Evolutionary conservation across 2,113 vertebrate genomes (phyloP), one percentile per base, ranked within the genome.

Genomic region (Epinephelus lanceolatus): DNA sequence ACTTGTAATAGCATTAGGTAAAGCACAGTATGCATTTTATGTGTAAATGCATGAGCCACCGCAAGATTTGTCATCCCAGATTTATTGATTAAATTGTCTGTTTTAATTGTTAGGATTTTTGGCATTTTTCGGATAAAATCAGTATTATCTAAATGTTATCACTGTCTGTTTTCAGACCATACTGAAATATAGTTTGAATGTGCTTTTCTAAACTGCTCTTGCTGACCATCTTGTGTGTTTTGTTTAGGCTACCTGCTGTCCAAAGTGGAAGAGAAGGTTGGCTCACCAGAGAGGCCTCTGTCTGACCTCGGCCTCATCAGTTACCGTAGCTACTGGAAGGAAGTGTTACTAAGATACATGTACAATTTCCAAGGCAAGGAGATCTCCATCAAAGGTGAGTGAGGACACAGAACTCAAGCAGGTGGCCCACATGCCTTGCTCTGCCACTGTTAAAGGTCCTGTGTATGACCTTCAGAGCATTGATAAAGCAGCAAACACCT

Each of bases 251-350:
- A 99, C 91, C 94, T 99, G 88, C 95, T 99, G 80, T 99, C 98
- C 2, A 99, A 99, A 92, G 98, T 99, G 23, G 98, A 99, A 85
- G 98, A 99, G 83, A 99, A 99, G 57, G 98, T 99, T 8, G 98
- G 98, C 3, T 99, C 98, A 27, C 98, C 98, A 0, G 98, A 99
- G 62, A 95, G 98, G 2, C 98, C 98, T 0, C 95, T 99, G 13
- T 99, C 98, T 0, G 98, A 99, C 80, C 86, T 99, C 84, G 98
- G 98, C 13, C 97, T 99, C 72, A 99, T 99, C 93, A 99, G 98
- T 92, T 99, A 99, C 90, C 96, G 98, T n/a, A 99, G 98, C 91
- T 99, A 99, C 95, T 99, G 98, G 98, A 99, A 99, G 91, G 98
- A 99, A 60, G 98, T 99, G 40, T 94, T 99, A 14, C 96, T 99